Conservation (phyloP, 2,113 vertebrate species). For the Acanthisitta chloris region DNA sequence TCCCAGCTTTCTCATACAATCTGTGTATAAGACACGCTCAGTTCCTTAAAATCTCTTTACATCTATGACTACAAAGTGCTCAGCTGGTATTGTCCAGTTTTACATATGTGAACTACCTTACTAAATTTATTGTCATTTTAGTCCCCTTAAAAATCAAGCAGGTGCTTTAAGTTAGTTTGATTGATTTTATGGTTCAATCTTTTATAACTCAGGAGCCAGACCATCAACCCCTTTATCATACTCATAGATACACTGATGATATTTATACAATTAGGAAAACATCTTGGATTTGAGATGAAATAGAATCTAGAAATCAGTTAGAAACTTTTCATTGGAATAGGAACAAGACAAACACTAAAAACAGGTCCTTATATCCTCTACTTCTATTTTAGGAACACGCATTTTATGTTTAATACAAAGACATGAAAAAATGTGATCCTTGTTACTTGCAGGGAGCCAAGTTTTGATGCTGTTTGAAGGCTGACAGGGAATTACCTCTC, state of each 20-base stretch:
- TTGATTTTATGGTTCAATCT: background rate
- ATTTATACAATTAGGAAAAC: background rate
- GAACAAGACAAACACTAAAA: background rate
- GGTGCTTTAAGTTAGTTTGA: background rate
- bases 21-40: rapidly evolving
- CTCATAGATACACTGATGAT: background rate
- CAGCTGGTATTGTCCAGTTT: background rate
- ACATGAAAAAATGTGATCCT: background rate
- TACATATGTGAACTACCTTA: background rate
- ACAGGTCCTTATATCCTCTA: background rate
- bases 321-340: background rate
- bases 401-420: background rate
- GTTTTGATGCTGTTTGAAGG: background rate
- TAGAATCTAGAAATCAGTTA: background rate
- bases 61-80: background rate
- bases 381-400: background rate
- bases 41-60: background rate
- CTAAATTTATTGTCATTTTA: background rate
- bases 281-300: background rate
- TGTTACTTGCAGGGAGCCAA: background rate
- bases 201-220: background rate
- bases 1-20: background rate
- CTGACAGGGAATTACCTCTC: background rate
- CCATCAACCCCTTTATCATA: background rate
- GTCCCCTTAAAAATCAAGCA: background rate